phyloP scores from a whole-genome alignment of 2,113 vertebrate species.

The Carettochelys insculpta region DNA sequence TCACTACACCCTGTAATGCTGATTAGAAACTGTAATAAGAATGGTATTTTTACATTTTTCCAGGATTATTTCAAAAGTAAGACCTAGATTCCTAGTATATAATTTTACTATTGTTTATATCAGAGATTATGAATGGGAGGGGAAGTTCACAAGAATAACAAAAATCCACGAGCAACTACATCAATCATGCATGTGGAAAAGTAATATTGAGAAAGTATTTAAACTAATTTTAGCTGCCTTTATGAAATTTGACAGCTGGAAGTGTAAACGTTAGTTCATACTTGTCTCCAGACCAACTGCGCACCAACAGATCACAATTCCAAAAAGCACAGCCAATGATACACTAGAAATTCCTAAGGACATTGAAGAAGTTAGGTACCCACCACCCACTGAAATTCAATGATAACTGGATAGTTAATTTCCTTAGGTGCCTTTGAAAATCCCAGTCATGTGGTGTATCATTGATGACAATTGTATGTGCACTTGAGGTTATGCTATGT shows the following conservation, averaged over 20 bases:
- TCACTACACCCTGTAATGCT: background rate
- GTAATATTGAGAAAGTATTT: background rate
- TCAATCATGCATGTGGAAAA: background rate
- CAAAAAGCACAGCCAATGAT: background rate
- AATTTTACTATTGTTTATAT: background rate
- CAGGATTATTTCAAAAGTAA: background rate
- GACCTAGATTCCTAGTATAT: background rate
- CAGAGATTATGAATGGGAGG: background rate
- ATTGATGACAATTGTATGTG: conserved; percentile 8
- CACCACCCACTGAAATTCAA: background rate
- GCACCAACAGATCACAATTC: background rate
- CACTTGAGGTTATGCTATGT: conserved; percentile 6
- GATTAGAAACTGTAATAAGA: background rate
- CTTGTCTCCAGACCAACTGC: background rate
- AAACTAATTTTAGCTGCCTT: background rate
- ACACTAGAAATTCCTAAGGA: background rate
- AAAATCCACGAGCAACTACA: background rate
- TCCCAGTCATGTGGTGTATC: background rate
- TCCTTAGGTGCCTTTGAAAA: background rate
- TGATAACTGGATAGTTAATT: background rate
- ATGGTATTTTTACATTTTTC: background rate
- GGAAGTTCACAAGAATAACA: background rate
- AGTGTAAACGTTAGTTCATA: background rate
- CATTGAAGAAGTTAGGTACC: background rate
- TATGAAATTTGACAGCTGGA: background rate